A percentile compares a stretch with the other conserved stretches of the same genome.
These are phyloP conservation scores for Ptychadena robeensis DNA, from an alignment of 2,797 vertebrate genomes.

Conservation along the genomic window DNA sequence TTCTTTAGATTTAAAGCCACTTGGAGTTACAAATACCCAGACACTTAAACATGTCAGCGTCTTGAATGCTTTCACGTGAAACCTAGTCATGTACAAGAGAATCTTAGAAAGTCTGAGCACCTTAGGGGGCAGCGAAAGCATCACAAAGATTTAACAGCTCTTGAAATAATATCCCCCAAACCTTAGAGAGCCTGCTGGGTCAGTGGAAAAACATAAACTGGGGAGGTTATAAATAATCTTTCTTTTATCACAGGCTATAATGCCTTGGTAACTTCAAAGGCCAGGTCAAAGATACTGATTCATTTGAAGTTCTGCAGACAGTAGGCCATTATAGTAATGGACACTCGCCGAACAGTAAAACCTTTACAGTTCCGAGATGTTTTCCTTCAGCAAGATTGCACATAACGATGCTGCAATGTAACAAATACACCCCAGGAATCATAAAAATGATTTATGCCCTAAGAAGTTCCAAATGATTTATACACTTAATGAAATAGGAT, in stretches of 20 bases:
- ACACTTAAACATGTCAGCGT: constrained; percentile 74
- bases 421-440: constrained; percentile 9
- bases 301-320: constrained; percentile 78
- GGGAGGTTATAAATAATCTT: constrained; percentile 84
- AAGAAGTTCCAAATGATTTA: constrained; percentile 27
- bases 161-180: constrained; percentile 83
- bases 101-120: constrained; percentile 74
- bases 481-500: constrained; percentile 31
- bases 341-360: constrained; percentile 51
- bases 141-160: constrained; percentile 83
- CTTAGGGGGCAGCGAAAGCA: constrained; percentile 80
- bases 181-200: constrained; percentile 80
- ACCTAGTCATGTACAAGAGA: constrained; percentile 77
- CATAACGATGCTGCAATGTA: constrained; percentile 11
- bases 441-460: constrained; percentile 23
- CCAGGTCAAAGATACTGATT: constrained; percentile 72
- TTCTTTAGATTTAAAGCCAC: constrained; percentile 78
- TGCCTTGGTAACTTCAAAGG: constrained; percentile 83
- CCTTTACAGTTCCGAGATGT: constrained; percentile 44
- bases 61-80: constrained; percentile 76
- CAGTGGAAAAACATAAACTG: constrained; percentile 80
- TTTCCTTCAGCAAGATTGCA: constrained; percentile 37
- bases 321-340: constrained; percentile 75
- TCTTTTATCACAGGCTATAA: constrained; percentile 79
- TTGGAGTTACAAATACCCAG: constrained; percentile 75